Conservation (phyloP, 1,140 invertebrate species). For the Contarinia nasturtii region DNA sequence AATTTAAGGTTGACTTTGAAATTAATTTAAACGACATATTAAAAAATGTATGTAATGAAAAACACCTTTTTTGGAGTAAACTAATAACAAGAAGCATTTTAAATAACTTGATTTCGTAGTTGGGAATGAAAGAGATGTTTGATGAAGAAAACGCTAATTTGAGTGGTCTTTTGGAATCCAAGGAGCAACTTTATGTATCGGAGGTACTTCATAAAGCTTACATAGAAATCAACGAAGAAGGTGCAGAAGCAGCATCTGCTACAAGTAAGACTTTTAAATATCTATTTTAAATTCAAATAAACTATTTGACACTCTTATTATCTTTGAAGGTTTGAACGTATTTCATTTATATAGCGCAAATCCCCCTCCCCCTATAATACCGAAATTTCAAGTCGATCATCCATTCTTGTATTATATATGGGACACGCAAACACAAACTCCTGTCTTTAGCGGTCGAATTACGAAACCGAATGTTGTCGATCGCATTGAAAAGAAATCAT, state of each 20-base stretch:
- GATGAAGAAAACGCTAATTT: slow-evolving; percentile 36
- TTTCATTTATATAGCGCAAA: no score
- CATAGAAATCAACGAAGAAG: slow-evolving; percentile 41
- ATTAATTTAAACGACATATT: no score
- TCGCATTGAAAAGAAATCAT: no score
- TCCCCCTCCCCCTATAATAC: no score
- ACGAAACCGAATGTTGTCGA: no score
- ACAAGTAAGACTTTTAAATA: slow-evolving; percentile 24
- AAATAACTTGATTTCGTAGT: slow-evolving; percentile 15
- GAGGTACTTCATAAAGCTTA: slow-evolving; percentile 36
- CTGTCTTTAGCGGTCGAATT: no score
- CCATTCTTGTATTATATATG: no score
- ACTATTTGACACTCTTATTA: no score
- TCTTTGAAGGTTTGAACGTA: no score
- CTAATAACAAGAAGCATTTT: not conserved
- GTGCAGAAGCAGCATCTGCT: slow-evolving; percentile 35
- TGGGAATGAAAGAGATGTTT: slow-evolving; percentile 40
- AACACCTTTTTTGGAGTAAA: not conserved
- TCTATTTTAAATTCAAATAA: no score
- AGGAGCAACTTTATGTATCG: slow-evolving; percentile 25
- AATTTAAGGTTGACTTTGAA: slow-evolving; percentile 36
- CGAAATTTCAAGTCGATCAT: no score
- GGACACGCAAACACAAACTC: no score
- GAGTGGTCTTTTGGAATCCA: slow-evolving; percentile 28
- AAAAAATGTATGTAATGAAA: slow-evolving; percentile 21